Evolutionary conservation across 37 sponge, comb jelly and placozoan genomes (phyloP), one percentile per base, ranked within the genome.

Genomic region (Cliona cf. orientalis): DNA sequence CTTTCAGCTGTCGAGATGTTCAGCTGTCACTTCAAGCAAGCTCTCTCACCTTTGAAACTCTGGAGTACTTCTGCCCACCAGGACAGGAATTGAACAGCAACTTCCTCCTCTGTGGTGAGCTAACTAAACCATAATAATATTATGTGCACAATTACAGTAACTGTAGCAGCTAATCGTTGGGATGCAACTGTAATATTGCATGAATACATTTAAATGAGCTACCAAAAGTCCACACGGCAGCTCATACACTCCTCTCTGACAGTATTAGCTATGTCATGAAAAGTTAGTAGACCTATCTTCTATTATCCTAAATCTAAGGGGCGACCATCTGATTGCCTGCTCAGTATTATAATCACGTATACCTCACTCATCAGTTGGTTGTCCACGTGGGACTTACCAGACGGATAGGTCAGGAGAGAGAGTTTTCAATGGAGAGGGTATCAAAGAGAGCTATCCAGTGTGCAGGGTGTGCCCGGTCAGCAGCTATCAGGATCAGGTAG

Each of bases 1-100:
- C 23, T 19, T 33, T 66, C 46, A 17, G n/a, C 26, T 67, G 68
- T 41, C 28, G 44, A 17, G 40, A 25, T 29, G 34, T 23, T 1
- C n/a, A 36, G 23, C 49, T 34, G 28, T 29, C 22, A 46, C 57
- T 38, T 35, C 25, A 23, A 32, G 14, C 35, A 28, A 23, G 35
- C 55, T 67, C 80, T 2, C 69, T 79, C 31, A 46, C 35, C 31
- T 44, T 79, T 35, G 32, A 49, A 5, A 61, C 26, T 1, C 25
- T 46, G 22, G 46, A 23, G 7, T 49, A 45, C 55, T 9, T 79
- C 31, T 79, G 80, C 46, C 80, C 80, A 46, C 68, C 80, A 32
- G 80, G 80, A 45, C 68, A 79, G 33, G 55, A n/a, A 38, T 68
- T 79, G 35, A 45, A 79, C 68, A 28, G 57, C 23, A 67, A 53